A percentile compares a stretch with the other conserved stretches of the same genome.
phyloP scores from a whole-genome alignment of 2,113 vertebrate genomes.

The Anoplopoma fimbria region DNA sequence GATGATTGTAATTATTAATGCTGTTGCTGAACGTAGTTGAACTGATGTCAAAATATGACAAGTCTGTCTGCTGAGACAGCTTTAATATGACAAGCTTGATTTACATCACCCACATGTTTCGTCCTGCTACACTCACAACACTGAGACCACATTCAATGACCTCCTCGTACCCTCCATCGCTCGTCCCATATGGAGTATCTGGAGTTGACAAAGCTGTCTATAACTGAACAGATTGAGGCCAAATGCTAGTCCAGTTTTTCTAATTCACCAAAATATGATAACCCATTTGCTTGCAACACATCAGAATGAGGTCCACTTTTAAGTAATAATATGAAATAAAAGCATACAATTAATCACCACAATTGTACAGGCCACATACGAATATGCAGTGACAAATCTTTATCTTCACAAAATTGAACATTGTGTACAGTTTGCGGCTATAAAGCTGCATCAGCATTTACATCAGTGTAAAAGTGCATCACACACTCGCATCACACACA shows the following conservation, averaged over 20 bases:
- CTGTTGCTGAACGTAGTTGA: background rate
- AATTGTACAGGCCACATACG: background rate
- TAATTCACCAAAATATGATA: background rate
- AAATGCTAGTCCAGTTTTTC: background rate
- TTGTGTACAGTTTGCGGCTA: no score
- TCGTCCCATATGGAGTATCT: conserved; percentile 17
- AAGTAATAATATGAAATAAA: background rate
- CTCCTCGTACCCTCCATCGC: background rate
- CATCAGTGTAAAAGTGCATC: conserved; percentile 22
- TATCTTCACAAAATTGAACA: background rate
- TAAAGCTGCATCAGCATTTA: conserved; percentile 66
- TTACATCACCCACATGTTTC: background rate
- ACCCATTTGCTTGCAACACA: background rate
- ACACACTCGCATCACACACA: background rate
- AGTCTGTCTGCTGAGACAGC: background rate
- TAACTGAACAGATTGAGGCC: conserved; percentile 18
- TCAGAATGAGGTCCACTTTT: no score
- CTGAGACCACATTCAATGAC: conserved; percentile 15
- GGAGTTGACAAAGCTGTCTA: conserved; percentile 8
- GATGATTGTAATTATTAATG: conserved; percentile 1
- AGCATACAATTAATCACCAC: background rate
- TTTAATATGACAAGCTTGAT: conserved; percentile 6
- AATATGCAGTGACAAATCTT: background rate
- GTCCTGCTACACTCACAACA: background rate
- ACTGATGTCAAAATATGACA: conserved; percentile 18